Base-by-base conservation (phyloP, 2,797 vertebrate species). In the Potorous gilbertii region DNA sequence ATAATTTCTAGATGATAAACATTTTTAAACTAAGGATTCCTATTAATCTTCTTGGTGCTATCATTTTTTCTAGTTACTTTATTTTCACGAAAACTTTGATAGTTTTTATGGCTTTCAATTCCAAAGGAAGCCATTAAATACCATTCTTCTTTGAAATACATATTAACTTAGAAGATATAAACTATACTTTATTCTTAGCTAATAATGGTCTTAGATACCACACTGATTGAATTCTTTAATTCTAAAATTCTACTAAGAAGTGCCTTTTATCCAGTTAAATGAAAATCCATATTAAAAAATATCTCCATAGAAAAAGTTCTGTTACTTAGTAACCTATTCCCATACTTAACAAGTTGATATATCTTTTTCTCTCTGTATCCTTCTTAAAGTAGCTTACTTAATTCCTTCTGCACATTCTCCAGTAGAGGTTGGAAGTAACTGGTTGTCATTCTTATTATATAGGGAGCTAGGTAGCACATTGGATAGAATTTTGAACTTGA, bases 251-350 rank as follows among this genome's bases (percentile, higher is more conserved):
- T 90, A 54, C 34, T 87, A 21, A 92, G 40, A 18, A 55, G 31
- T 93, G 40, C n/a, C 46, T 57, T 46, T 90, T 56, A 54, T 95
- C 92, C 92, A 96, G 59, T 57, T 50, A 93, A 31, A 81, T 92
- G 40, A 95, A 28, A 92, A 74, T 94, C 50, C 90, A 50, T 54
- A 54, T 93, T 14, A 92, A 94, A 96, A 81, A 96, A 90, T 94
- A 91, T 66, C 46, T 89, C 56, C 57, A 95, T 92, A 81, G 40
- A 93, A 95, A 92, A 12, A 93, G 93, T 74, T 94, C 29, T 92
- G 52, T 95, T 50, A 10, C 56, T 52, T 91, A 90, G 29, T 62
- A 54, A 93, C 13, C 6, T 55, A 94, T 90, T 94, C 52, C 31
- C 56, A 56, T 62, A 5, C 27, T 27, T 94, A 1, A 90, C 12